Evolutionary conservation across 2,113 vertebrate species (phyloP), one percentile per base, ranked within the genome.

Genomic region (Coregonus clupeaformis): DNA sequence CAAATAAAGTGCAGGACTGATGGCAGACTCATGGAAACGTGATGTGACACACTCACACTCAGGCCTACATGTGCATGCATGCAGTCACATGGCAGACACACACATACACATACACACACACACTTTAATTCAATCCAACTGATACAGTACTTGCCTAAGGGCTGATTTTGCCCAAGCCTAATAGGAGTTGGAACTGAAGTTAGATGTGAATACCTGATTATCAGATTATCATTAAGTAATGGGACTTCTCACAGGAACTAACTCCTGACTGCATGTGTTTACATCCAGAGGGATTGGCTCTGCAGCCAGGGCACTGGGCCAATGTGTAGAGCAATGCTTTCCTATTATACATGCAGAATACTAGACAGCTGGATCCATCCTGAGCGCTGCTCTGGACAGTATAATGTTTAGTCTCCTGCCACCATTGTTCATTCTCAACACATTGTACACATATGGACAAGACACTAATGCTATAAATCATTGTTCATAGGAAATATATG

Each of bases 1-100:
- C 65, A 71, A 82, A 76, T 78, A 76, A 80, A 75, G 73, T 68
- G 24, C n/a, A 59, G 75, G 59, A 66, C 49, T 68, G 74, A 77
- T 73, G 77, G 80, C 65, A 71, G 71, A 82, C 79, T 20, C 60
- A 59, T 62, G 68, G 78, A 84, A 47, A 45, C 9, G 66, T 68
- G 32, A 42, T 42, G 36, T 42, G 7, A 42, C 36, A 42, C 36
- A 3, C 9, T 11, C 36, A 42, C 49, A 18, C 29, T 12, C 52
- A 55, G 57, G 24, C 77, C 30, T 18, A 24, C 24, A 22, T 6
- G 36, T n/a, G n/a, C n/a, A n/a, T 67, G 18, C 71, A 36, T 36
- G 2, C 7, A 36, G 36, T 36, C 36, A 36, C 36, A 36, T 6
- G 36, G 36, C 36, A 36, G 1, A 42, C 36, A 42, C 36, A 36